A percentile compares a stretch with the other conserved stretches of the same genome.
These are phyloP conservation scores for Pseudachorutes palmiensis DNA, from an alignment of 1,140 invertebrate genomes.

Conservation along the genomic window DNA sequence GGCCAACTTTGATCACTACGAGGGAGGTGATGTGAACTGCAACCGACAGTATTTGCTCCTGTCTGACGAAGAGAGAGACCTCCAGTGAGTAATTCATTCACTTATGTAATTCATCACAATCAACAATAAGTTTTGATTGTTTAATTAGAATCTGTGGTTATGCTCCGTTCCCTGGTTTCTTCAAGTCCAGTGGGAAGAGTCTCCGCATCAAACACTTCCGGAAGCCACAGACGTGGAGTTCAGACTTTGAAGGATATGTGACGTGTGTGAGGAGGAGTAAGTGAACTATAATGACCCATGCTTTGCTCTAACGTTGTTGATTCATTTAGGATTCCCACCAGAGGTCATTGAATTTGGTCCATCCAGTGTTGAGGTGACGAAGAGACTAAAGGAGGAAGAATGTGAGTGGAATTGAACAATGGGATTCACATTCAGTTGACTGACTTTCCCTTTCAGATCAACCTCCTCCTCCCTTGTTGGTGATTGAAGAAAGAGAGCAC, in stretches of 20 bases:
- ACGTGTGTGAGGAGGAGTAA: background rate
- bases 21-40: background rate
- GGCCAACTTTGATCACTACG: background rate
- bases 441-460: background rate
- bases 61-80: background rate
- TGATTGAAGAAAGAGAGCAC: background rate
- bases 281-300: no score
- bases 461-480: background rate
- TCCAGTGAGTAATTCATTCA: background rate
- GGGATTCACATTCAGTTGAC: background rate
- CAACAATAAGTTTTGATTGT: background rate
- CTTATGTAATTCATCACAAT: no score
- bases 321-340: background rate
- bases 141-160: background rate
- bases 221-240: background rate
- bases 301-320: no score
- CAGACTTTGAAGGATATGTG: slow-evolving; percentile 3
- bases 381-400: background rate
- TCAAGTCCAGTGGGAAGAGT: background rate
- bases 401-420: background rate
- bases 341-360: background rate
- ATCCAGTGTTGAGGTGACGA: background rate
- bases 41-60: background rate
- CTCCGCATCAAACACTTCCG: background rate
- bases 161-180: background rate